phyloP scores from a whole-genome alignment of 2,113 vertebrate genomes.

The Montifringilla adamsi region DNA sequence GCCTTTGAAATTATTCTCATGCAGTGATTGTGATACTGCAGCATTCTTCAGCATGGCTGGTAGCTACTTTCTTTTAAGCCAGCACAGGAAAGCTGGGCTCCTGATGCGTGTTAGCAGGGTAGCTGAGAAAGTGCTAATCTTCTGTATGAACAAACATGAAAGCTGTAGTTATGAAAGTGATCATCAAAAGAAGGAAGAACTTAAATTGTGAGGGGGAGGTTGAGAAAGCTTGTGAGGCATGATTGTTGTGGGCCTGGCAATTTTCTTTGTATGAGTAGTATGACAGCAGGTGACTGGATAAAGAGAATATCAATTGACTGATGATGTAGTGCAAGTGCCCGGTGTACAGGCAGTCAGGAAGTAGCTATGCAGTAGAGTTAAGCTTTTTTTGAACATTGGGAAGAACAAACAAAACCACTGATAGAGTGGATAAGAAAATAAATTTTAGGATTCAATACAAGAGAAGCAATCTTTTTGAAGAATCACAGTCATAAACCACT shows the following conservation, averaged over 20 bases:
- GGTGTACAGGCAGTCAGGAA: not conserved
- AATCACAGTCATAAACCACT: not conserved
- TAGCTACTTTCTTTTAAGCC: not conserved
- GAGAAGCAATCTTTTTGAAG: not conserved
- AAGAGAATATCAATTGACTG: not conserved
- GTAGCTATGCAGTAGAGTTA: not conserved
- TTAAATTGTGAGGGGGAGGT: not conserved
- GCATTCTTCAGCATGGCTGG: not conserved
- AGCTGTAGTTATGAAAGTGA: slow-evolving; percentile 14
- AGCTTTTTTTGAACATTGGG: not conserved
- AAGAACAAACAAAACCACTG: not conserved
- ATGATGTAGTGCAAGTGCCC: not conserved
- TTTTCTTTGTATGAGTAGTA: not conserved
- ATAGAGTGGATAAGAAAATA: not conserved
- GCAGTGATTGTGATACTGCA: not conserved
- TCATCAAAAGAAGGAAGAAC: slow-evolving; percentile 26
- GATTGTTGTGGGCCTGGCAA: not conserved
- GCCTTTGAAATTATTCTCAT: not conserved
- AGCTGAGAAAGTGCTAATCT: slow-evolving; percentile 35
- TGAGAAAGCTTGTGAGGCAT: not conserved
- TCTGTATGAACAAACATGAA: slow-evolving; percentile 38
- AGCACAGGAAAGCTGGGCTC: not conserved
- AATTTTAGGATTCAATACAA: not conserved
- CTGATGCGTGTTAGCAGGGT: not conserved
- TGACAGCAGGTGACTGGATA: slow-evolving; percentile 17